Percentiles rank a stretch among this genome's conserved stretches.
phyloP scores from a whole-genome alignment of 2,888 invertebrate genomes.

The Lagria hirta region DNA sequence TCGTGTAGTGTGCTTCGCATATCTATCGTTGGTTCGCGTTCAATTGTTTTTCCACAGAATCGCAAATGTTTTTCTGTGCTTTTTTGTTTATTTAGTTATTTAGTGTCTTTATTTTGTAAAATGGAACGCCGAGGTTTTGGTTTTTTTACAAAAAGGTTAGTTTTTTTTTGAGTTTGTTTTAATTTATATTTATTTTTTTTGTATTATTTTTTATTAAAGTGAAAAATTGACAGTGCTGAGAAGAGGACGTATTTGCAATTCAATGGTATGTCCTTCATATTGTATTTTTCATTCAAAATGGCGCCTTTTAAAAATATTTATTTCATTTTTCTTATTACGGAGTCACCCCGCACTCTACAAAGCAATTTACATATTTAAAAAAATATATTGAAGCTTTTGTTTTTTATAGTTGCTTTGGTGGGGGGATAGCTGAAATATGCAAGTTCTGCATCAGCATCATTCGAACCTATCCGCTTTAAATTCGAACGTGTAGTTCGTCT shows the following conservation, averaged over 20 bases:
- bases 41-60: constrained; percentile 4
- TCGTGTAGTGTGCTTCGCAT: constrained; percentile 1
- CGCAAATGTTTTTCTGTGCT: constrained; percentile 44
- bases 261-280: constrained; percentile 32
- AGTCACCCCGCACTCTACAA: too few relatives aligned
- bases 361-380: too few relatives aligned
- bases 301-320: too few relatives aligned
- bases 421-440: too few relatives aligned
- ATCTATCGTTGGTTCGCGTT: constrained; percentile 6
- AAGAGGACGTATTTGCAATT: constrained; percentile 10
- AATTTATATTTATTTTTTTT: constrained; percentile 8
- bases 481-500: constrained; percentile 38
- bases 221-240: constrained; percentile 4
- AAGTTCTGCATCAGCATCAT: too few relatives aligned
- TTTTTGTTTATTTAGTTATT: too few relatives aligned
- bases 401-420: too few relatives aligned
- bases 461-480: too few relatives aligned
- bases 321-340: too few relatives aligned
- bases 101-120: constrained; percentile 65
- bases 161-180: constrained; percentile 52
- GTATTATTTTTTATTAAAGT: constrained; percentile 7
- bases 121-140: constrained; percentile 80
- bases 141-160: constrained; percentile 81
- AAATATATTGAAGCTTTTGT: too few relatives aligned
- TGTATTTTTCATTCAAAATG: constrained; percentile 36